Evolutionary conservation across 1,140 invertebrate genomes (phyloP), one percentile per base, ranked within the genome.

Genomic region (Drosophila subpulchrella): DNA sequence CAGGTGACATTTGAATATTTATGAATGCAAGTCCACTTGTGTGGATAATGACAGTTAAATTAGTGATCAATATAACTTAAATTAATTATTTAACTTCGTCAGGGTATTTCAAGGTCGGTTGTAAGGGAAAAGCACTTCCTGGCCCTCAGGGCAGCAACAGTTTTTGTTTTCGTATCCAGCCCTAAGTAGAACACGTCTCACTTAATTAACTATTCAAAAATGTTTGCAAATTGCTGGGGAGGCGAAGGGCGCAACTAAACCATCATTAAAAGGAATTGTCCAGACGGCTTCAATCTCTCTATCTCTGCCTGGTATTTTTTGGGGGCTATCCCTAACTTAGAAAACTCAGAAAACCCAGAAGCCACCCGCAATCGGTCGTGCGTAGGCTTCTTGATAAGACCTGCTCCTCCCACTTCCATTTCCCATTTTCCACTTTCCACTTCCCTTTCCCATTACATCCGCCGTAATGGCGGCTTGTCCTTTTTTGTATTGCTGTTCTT

Each of bases 121-220:
- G 17, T 2, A 10, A 2, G 1, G 11, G 4, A 0, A 12, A 12
- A 15, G 1, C 3, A 4, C 3, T 10, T 34, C 15, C 5, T 47
- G 3, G 8, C 27, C 36, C 27, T 15, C 15, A 2, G 30, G 20
- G 15, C 51, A 71, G 65, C 67, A 71, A 71, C 67, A 71, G 67
- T 71, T 57, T 55, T 27, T 42, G 15, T n/a, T 8, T 38, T 50
- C 48, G 36, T 54, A 41, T 32, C 6, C 58, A 60, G 36, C 70
- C 39, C 44, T 47, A 73, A 78, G 75, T 65, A 81, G 72, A 53
- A 59, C 66, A 67, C 73, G 72, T 81, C 78, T 66, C 78, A 81
- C 78, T 81, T 81, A 81, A 81, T 81, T 81, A 81, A 67, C 78
- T 81, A 81, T 81, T 81, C 78, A 76, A 62, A 81, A 76, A 76